Base-by-base conservation (phyloP, 2,888 invertebrate genomes). In the Apotomis capreana region DNA sequence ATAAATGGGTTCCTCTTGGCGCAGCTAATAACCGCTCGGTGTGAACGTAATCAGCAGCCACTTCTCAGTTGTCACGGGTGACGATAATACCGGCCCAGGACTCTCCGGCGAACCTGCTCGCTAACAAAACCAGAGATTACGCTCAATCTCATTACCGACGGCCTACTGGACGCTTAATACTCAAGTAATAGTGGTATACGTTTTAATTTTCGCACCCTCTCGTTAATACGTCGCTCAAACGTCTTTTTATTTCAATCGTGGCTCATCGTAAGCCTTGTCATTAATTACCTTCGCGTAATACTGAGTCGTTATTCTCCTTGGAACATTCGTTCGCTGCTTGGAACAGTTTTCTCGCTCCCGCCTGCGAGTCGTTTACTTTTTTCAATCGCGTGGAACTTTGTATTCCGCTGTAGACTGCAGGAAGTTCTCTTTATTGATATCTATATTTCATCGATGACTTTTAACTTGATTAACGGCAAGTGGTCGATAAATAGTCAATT, bases 41-140 rank as follows among this genome's bases (percentile, higher is more conserved):
- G 87, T 87, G 86, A 87, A 87, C 82, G 88, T 89, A 89, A 92
- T 91, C 90, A 84, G 86, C 76, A 82, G 85, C 85, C 83, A 90
- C 89, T 88, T 90, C 85, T 91, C 90, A 92, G 84, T 84, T 86
- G 92, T 91, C 92, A 80, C 77, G 80, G 76, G 74, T 76, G 79
- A 81, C 80, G 88, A 90, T 91, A 89, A 90, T 86, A 80, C 87
- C 81, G 78, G 76, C 74, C 78, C 77, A 78, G 75, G 15, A 60
- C 36, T 5, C 37, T 37, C 63, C 63, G 76, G 64, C 79, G 81
- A 80, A 77, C 80, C 79, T 77, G 79, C 78, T 80, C 81, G 79
- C 82, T 84, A 86, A 87, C 84, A 81, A 85, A 87, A 84, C 87
- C 83, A 85, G 82, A 88, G 88, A 88, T 88, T 89, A 88, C 82